Evolutionary conservation across 2,888 invertebrate species (phyloP), one percentile per base, ranked within the genome.

Genomic region (Imbricaverruca yamaguchii): DNA sequence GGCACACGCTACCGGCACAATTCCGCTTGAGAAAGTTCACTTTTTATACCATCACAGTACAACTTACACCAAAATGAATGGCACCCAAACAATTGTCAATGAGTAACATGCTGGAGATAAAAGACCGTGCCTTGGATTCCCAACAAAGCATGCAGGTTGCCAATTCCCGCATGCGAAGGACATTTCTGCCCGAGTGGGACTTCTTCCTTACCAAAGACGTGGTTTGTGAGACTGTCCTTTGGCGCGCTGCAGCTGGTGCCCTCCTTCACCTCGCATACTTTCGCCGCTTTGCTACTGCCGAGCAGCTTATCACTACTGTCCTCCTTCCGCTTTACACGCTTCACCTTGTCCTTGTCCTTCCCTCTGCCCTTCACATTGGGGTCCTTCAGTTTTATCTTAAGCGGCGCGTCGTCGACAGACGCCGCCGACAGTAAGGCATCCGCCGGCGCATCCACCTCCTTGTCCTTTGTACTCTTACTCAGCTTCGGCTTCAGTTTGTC

Each of bases 321-420:
- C 57, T 79, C 79, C 79, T 79, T 79, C 13, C 79, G 56, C 79
- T 79, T 79, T 11, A 57, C 57, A 7, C 79, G 79, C 79, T 79
- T 79, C 79, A 79, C 15, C 53, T 57, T 79, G 57, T 79, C 79
- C 79, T 79, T 79, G 57, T 79, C 79, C 18, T 79, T 79, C n/a
- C 15, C 13, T 7, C 79, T 12, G 15, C 57, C 13, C 79, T 79
- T 79, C 8, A 79, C 23, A 18, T 11, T 59, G 59, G 81, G 74
- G 55, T 81, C 74, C 65, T 80, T 81, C 59, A 81, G 61, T 39
- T 80, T 81, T n/a, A 82, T 56, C 61, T 82, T 82, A 11, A 81
- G 80, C 74, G 80, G 81, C 67, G 59, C 81, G 8, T 82, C 83
- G 53, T 57, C 80, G n/a, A 69, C 81, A n/a, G 80, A 67, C n/a